phyloP scores from a whole-genome alignment of 2,888 invertebrate species.

The Esperia sulphurella region DNA sequence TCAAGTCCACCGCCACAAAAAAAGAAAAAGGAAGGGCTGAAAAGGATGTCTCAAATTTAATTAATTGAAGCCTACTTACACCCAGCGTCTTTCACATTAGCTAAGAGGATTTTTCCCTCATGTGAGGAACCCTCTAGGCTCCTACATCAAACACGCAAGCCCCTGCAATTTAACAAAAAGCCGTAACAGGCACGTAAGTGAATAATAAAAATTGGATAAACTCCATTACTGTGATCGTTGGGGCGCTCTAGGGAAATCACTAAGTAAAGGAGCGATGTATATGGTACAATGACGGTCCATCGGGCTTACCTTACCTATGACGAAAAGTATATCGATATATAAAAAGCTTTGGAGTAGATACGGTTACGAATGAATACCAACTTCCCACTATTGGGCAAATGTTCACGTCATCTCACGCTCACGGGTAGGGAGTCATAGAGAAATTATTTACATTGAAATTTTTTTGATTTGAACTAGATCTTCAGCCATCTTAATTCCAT shows the following conservation, averaged over 20 bases:
- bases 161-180: slow-evolving; percentile 45
- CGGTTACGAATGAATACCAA: too few species aligned
- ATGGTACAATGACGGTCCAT: not conserved
- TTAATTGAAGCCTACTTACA: not conserved
- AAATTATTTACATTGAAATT: too few species aligned
- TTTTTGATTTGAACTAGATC: too few species aligned
- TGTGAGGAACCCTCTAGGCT: not conserved
- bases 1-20: not conserved
- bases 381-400: too few species aligned
- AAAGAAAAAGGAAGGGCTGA: not conserved
- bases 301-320: too few species aligned
- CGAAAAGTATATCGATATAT: too few species aligned
- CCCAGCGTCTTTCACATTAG: not conserved
- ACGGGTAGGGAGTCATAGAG: too few species aligned
- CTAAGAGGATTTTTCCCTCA: slow-evolving; percentile 1
- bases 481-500: too few species aligned
- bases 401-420: too few species aligned
- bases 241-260: slow-evolving; percentile 61
- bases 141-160: slow-evolving; percentile 16
- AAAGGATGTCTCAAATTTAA: not conserved
- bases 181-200: slow-evolving; percentile 40
- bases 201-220: slow-evolving; percentile 67
- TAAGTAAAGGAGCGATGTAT: slow-evolving; percentile 37
- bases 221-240: slow-evolving; percentile 52
- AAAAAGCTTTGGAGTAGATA: too few species aligned